These are phyloP conservation scores for Pentalonia nigronervosa DNA, from an alignment of 1,140 invertebrate genomes.

Conservation along the genomic window DNA sequence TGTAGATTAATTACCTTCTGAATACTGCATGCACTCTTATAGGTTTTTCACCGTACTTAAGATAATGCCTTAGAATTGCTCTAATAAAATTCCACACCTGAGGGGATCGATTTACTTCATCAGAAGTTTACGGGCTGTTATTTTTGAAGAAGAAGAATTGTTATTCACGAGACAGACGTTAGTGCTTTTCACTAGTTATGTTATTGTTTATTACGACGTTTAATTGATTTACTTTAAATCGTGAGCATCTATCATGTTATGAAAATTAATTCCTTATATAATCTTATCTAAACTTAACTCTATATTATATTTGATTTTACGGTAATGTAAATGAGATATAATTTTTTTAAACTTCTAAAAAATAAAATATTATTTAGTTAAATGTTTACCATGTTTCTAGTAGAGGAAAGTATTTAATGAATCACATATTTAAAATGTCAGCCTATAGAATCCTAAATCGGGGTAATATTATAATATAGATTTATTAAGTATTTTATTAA, in stretches of 20 bases:
- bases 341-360: neutral
- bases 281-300: neutral
- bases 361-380: neutral
- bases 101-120: neutral
- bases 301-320: conserved; percentile 6
- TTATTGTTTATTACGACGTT: conserved; percentile 25
- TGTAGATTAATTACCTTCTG: conserved; percentile 18
- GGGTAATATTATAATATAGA: neutral
- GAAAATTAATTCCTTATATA: conserved; percentile 5
- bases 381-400: neutral
- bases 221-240: conserved; percentile 25
- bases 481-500: no score
- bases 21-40: neutral
- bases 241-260: neutral
- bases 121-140: neutral
- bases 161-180: conserved; percentile 1
- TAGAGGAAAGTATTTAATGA: neutral
- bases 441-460: neutral
- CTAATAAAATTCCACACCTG: neutral
- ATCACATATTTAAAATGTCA: neutral
- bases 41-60: neutral
- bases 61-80: neutral
- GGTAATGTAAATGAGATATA: neutral
- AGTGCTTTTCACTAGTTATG: neutral
- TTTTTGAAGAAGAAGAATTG: conserved; percentile 33